Percentiles rank a stretch among this genome's conserved stretches.
Evolutionary conservation across 2,888 invertebrate genomes (phyloP).

Genomic region (Brachypterus glaber): DNA sequence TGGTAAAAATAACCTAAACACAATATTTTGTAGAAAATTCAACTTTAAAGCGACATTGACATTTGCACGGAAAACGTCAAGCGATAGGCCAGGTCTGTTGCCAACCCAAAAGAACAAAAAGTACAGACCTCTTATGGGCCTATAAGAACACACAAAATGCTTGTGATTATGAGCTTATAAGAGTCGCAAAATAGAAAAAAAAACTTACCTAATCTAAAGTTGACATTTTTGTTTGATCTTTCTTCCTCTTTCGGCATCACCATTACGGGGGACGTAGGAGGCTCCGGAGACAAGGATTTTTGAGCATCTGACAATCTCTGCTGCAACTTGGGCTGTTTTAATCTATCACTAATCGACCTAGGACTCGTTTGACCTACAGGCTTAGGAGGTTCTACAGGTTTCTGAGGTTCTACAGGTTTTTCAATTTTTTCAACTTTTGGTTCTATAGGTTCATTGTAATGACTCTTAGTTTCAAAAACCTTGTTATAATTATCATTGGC

Average conservation of each 20-base stretch:
- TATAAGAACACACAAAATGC: too few relatives aligned
- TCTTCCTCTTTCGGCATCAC: slow-evolving; percentile 12
- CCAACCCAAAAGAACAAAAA: too few relatives aligned
- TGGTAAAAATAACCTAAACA: too few relatives aligned
- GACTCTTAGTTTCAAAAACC: slow-evolving; percentile 8
- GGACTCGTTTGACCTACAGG: slow-evolving; percentile 24
- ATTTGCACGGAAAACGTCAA: too few relatives aligned
- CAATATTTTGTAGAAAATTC: too few relatives aligned
- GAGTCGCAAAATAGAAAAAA: too few relatives aligned
- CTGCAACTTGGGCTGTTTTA: slow-evolving; percentile 36
- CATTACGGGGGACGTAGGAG: slow-evolving; percentile 17
- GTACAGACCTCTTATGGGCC: too few relatives aligned
- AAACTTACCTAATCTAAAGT: slow-evolving; percentile 29
- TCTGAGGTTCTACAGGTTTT: slow-evolving; percentile 13
- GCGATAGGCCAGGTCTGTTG: too few relatives aligned
- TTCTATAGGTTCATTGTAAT: slow-evolving; percentile 6
- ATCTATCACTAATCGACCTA: slow-evolving; percentile 34
- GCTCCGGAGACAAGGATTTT: slow-evolving; percentile 30
- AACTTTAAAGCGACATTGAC: too few relatives aligned
- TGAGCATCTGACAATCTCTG: slow-evolving; percentile 28
- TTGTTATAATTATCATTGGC: slow-evolving; percentile 17
- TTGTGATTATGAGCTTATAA: too few relatives aligned
- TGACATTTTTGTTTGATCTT: slow-evolving; percentile 17
- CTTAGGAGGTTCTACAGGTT: slow-evolving; percentile 14
- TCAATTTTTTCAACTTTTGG: slow-evolving; percentile 20